Evolutionary conservation across 1,140 invertebrate genomes (phyloP), one percentile per base, ranked within the genome.

Genomic region (Aphaenogaster ashmeadi): DNA sequence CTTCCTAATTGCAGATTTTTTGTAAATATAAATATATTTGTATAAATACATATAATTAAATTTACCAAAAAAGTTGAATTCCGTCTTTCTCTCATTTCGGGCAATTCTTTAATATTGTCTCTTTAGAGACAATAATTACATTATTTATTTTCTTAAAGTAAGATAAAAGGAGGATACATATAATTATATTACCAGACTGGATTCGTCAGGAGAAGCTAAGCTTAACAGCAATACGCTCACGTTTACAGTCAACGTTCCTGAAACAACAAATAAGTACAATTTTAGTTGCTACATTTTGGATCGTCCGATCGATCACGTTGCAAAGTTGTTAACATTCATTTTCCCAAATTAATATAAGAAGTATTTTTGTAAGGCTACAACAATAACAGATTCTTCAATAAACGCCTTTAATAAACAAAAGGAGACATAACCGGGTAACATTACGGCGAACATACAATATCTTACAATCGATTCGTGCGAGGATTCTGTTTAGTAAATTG

Each of bases 121-220:
- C 6, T 71, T 47, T 15, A 71, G 27, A 27, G 21, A 60, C n/a
- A 9, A 38, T 38, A 18, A 13, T 81, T 21, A 15, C 11, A n/a
- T 36, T 18, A 60, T n/a, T 11, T 58, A 36, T 58, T n/a, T 6
- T 8, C 60, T 11, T 50, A 18, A 84, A 38, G 0, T 58, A 67
- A 41, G 7, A 64, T 8, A 4, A 44, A 58, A 33, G 1, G 27
- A 38, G 69, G 41, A 52, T 72, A 64, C 6, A 77, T 58, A 92
- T 58, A 92, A 90, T 92, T 71, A 60, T 60, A 97, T 98, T 97
- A 98, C 98, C 97, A 99, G 96, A 96, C 98, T 99, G 93, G 98
- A 99, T 96, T 99, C 98, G 96, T 99, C 98, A 72, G 98, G 98
- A 86, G 98, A 99, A 92, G 98, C 98, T 95, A 99, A 96, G 96